Evolutionary conservation across 2,113 vertebrate genomes (phyloP), one percentile per base, ranked within the genome.

Genomic region (Thymallus thymallus): DNA sequence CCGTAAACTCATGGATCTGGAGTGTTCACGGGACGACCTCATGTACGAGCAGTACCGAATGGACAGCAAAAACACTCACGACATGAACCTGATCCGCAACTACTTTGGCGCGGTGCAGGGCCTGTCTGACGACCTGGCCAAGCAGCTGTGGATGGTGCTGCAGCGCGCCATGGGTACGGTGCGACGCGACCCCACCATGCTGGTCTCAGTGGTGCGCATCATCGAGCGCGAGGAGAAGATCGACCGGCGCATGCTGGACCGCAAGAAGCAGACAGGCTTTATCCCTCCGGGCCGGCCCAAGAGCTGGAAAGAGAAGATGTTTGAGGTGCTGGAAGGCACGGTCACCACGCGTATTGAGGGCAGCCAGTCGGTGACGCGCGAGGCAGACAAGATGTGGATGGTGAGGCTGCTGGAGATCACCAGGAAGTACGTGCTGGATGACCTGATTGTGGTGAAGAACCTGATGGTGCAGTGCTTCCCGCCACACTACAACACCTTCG

Each of bases 371-470:
- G 96, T 96, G 75, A 98, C 96, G 0, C 92, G 95, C 58, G 95
- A 98, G 76, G 95, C 93, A 0, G 97, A 99, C 88, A 97, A 97
- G 84, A 99, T 99, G 98, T 99, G 97, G 98, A 93, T 99, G 0
- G 97, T 99, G 60, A 94, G 97, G 16, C 95, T 98, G 35, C 88
- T 99, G 10, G 98, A 99, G 90, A 96, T 98, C 78, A 96, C 95
- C 6, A 92, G 98, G 69, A 96, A 95, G 79, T 98, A 98, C 0
- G 94, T 99, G 60, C 87, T 98, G 30, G 97, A 99, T 30, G 97
- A 99, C 80, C 94, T 99, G 18, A 76, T 94, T 0, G 90, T 99
- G 13, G 94, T 96, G 48, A 96, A 96, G 90, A 97, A 94, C 85
- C 90, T 99, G 58, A 90, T 98, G 95, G 96, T 94, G 65, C 96